phyloP scores from a whole-genome alignment of 2,797 vertebrate genomes.

The Spatula versicolor region DNA sequence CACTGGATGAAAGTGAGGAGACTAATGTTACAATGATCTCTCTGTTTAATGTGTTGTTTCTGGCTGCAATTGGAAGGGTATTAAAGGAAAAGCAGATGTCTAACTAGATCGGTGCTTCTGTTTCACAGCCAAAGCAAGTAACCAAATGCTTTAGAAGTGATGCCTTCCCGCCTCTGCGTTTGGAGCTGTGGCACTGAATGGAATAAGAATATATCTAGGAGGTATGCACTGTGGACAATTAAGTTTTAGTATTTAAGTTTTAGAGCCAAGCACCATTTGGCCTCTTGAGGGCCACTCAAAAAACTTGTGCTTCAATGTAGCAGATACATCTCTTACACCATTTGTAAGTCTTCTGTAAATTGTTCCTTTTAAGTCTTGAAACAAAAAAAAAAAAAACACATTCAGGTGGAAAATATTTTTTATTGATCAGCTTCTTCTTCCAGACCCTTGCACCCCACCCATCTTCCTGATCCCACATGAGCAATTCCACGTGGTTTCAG shows the following conservation, averaged over 20 bases:
- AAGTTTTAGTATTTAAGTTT: background rate
- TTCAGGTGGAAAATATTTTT: constrained; percentile 15
- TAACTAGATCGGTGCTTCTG: background rate
- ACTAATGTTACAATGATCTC: background rate
- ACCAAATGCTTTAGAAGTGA: background rate
- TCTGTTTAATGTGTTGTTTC: background rate
- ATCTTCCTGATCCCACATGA: constrained; percentile 22
- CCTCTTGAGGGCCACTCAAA: background rate
- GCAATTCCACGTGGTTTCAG: constrained; percentile 42
- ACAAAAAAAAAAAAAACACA: background rate
- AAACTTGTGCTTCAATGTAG: background rate
- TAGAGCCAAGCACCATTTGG: background rate
- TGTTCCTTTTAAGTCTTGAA: background rate
- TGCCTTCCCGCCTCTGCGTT: background rate
- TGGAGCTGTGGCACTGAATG: background rate
- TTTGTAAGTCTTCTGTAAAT: background rate
- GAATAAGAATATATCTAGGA: background rate
- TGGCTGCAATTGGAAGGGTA: background rate
- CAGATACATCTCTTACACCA: background rate
- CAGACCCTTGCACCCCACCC: background rate
- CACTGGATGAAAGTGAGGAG: background rate
- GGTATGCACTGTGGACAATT: background rate
- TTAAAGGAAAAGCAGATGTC: background rate
- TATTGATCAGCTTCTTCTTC: constrained; percentile 29
- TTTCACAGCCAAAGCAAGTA: background rate